A percentile compares a stretch with the other conserved stretches of the same genome.
Evolutionary conservation across 2,888 invertebrate species (phyloP).

Genomic region (Theretra japonica): DNA sequence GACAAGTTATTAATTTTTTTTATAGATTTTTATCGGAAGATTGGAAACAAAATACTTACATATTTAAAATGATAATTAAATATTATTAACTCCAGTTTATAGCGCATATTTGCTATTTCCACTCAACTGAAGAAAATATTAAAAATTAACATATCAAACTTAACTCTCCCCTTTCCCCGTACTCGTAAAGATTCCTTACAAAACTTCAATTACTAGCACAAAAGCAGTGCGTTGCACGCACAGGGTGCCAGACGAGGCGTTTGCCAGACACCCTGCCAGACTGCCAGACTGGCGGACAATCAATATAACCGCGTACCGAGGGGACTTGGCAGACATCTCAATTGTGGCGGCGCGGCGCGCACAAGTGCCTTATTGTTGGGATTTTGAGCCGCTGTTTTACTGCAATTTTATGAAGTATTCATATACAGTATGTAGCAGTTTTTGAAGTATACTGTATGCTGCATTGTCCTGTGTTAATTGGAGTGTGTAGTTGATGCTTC

Average conservation of each 20-base stretch:
- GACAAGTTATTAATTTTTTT: too few species aligned
- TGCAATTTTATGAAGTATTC: neutral
- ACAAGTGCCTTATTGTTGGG: neutral
- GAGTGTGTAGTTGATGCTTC: neutral
- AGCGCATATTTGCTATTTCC: too few species aligned
- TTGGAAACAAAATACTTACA: too few species aligned
- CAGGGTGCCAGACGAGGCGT: neutral
- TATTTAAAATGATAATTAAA: too few species aligned
- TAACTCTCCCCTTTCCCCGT: neutral
- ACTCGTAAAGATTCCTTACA: neutral
- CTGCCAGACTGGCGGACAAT: conserved; percentile 3
- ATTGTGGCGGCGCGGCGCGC: neutral
- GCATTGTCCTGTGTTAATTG: neutral
- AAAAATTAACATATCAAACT: neutral
- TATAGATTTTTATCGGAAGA: too few species aligned
- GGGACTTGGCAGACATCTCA: conserved; percentile 20
- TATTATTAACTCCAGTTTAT: too few species aligned
- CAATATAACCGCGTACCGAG: neutral
- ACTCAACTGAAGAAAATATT: neutral
- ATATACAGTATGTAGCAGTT: too few species aligned
- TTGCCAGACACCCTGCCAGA: neutral
- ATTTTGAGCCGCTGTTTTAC: neutral
- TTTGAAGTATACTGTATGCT: neutral
- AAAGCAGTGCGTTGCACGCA: neutral
- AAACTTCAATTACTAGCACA: neutral